phyloP scores from a whole-genome alignment of 2,888 invertebrate species.

The Drosophila niveifrons region DNA sequence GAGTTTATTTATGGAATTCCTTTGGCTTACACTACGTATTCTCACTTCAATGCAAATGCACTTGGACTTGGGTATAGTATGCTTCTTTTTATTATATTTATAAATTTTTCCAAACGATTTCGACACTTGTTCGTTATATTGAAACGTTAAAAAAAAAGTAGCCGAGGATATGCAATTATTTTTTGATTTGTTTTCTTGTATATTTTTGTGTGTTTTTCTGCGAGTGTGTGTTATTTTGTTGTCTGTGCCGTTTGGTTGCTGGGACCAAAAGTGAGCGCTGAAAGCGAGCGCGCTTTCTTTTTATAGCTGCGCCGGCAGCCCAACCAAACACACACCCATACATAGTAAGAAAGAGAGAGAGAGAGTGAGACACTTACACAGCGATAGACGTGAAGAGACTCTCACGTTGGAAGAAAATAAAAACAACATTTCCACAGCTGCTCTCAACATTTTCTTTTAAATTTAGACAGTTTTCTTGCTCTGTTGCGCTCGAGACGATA shows the following conservation, averaged over 20 bases:
- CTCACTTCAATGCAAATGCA: conserved; percentile 64
- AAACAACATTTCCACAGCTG: conserved; percentile 45
- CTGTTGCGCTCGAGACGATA: conserved; percentile 30
- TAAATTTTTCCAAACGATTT: conserved; percentile 19
- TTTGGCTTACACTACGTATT: conserved; percentile 44
- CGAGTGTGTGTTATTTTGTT: conserved; percentile 45
- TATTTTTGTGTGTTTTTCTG: conserved; percentile 31
- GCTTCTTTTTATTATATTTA: conserved; percentile 2
- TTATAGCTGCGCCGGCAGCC: conserved; percentile 62
- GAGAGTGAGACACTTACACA: background rate
- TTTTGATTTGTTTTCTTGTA: conserved; percentile 4
- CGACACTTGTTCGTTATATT: conserved; percentile 35
- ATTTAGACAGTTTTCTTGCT: conserved; percentile 52
- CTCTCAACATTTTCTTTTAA: conserved; percentile 67
- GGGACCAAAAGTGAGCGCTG: conserved; percentile 84
- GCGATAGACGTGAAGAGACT: conserved; percentile 16
- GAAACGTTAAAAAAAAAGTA: conserved; percentile 26
- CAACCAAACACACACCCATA: conserved; percentile 23
- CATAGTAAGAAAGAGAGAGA: conserved; percentile 12
- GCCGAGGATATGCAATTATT: conserved; percentile 9
- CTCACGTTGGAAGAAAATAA: conserved; percentile 38
- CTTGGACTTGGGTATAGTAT: conserved; percentile 48
- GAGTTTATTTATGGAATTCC: conserved; percentile 49
- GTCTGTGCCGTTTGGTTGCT: conserved; percentile 79
- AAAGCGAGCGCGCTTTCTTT: conserved; percentile 72